Percentiles rank a stretch among this genome's conserved stretches.
Evolutionary conservation across 2,888 invertebrate genomes (phyloP).

Genomic region (Tenthredo amoena): DNA sequence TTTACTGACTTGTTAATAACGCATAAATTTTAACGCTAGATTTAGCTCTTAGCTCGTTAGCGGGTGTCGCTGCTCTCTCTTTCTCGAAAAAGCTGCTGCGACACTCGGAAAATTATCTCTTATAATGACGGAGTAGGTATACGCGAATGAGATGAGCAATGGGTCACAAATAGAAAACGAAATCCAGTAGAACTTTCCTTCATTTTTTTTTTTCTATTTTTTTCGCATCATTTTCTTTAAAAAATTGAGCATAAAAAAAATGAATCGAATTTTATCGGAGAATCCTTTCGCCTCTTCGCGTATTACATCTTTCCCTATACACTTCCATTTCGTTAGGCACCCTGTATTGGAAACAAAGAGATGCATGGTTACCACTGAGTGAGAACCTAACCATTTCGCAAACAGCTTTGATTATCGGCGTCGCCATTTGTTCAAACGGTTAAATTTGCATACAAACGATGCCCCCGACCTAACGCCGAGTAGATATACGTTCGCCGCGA

Average conservation of each 20-base stretch:
- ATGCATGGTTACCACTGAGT: background rate
- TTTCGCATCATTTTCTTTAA: background rate
- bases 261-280: background rate
- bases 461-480: background rate
- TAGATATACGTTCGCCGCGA: background rate
- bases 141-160: background rate
- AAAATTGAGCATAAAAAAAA: background rate
- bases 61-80: background rate
- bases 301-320: background rate
- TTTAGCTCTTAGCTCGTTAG: conserved; percentile 21
- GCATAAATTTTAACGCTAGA: conserved; percentile 26
- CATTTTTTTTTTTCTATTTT: background rate
- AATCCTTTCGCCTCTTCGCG: background rate
- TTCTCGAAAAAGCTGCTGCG: background rate
- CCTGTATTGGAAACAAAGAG: background rate
- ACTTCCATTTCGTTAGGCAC: background rate
- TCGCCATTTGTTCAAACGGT: conserved; percentile 9
- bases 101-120: background rate
- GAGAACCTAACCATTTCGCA: background rate
- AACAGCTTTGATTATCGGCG: conserved; percentile 5
- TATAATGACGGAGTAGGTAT: background rate
- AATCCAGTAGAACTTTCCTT: background rate
- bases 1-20: conserved; percentile 19
- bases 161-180: background rate
- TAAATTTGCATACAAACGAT: conserved; percentile 9